Evolutionary conservation across 2,888 invertebrate genomes (phyloP).

Genomic region (Metallyticus violacea): DNA sequence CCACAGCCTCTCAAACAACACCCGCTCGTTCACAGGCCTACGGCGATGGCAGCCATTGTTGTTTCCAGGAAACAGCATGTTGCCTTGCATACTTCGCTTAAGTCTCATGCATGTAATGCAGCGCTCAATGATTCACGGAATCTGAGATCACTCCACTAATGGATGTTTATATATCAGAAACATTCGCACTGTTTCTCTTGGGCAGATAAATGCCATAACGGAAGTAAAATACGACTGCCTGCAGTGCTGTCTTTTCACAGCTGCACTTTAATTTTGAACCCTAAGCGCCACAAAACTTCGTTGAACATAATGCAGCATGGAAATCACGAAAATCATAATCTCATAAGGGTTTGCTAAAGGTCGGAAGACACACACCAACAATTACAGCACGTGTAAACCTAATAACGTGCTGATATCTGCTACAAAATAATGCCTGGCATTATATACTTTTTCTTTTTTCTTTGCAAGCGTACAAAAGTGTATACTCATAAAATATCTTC

Average conservation of each 20-base stretch:
- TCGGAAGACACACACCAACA: neutral
- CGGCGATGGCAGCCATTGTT: slow-evolving; percentile 20
- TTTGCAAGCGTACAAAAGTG: neutral
- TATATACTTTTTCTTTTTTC: neutral
- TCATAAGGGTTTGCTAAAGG: neutral
- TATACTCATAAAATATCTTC: neutral
- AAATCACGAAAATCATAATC: neutral
- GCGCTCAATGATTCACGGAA: too few relatives aligned
- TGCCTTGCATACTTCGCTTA: neutral
- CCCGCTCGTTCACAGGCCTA: slow-evolving; percentile 52
- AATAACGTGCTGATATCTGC: neutral
- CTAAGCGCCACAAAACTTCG: neutral
- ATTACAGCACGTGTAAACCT: neutral
- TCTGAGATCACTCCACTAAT: neutral
- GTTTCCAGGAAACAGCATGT: slow-evolving; percentile 9
- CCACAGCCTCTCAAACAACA: slow-evolving; percentile 71
- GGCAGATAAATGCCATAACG: neutral
- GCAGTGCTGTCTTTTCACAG: too few relatives aligned
- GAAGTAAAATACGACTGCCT: neutral
- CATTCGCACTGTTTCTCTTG: neutral
- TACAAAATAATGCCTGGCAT: too few relatives aligned
- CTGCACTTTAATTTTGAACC: neutral
- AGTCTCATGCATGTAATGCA: neutral
- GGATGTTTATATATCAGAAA: neutral
- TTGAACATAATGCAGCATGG: neutral